Base-by-base conservation (phyloP, 2,113 vertebrate genomes). In the Irena cyanogastra region DNA sequence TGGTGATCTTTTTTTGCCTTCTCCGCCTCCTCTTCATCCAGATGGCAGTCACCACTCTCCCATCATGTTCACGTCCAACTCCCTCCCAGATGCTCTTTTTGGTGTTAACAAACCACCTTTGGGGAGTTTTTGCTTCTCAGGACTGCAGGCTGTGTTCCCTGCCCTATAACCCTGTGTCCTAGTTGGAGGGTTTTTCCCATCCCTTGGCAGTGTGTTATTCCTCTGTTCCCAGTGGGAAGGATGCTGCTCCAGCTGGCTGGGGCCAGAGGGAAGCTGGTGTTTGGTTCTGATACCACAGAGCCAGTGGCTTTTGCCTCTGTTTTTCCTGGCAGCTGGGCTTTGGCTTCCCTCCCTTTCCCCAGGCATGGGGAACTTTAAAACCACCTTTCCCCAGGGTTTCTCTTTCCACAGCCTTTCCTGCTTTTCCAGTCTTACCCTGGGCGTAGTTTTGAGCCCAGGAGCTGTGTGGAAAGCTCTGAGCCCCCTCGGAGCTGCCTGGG, bases 1-100 rank as follows among this genome's bases (percentile, higher is more conserved):
- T 99, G 99, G 99, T 99, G 94, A 98, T 61, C 12, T 1, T 3
- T 9, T 28, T 52, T 61, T 33, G 61, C 84, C n/a, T 31, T 68
- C 60, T 50, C 11, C 33, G 3, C 20, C 26, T 16, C 7, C 19
- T 33, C 42, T 35, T 35, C 8, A 5, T 31, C 41, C 2, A 0
- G 4, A 3, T 4, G 33, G 45, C 39, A 6, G 26, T 22, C 28
- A 13, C 15, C 1, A 1, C 19, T 52, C 31, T 89, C 22, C 24
- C 3, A 2, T 65, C 4, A 0, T 3, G 11, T 49, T 86, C 21
- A 0, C 7, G 5, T 28, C 37, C 47, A 3, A 1, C 18, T 64
- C 41, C 23, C 18, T 45, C 44, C 19, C 68, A 10, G 22, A 6
- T 2, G 17, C 11, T 37, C 12, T 24, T 59, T 30, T 30, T 35